These are phyloP conservation scores for Drosophila prolongata DNA, from an alignment of 2,888 invertebrate species.

Conservation along the genomic window DNA sequence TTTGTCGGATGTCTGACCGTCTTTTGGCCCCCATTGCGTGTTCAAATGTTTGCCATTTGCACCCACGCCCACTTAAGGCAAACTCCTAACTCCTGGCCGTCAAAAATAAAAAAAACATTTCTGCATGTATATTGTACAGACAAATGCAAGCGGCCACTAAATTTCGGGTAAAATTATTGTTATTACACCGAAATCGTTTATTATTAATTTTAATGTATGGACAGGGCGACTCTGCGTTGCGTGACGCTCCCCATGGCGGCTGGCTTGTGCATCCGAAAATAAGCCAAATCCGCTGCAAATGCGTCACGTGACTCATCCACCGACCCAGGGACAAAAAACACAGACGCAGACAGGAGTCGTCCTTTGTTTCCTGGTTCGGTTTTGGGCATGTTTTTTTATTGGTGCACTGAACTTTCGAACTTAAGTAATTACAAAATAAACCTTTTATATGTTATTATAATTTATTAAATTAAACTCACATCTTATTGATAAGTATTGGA, in stretches of 20 bases:
- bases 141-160: slow-evolving; percentile 60
- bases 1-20: slow-evolving; percentile 48
- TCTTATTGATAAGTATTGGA: too few species aligned
- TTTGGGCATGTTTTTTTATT: slow-evolving; percentile 18
- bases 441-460: too few species aligned
- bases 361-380: slow-evolving; percentile 37
- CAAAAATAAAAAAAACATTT: slow-evolving; percentile 7
- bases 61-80: slow-evolving; percentile 66
- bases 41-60: slow-evolving; percentile 75
- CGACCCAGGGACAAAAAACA: slow-evolving; percentile 1
- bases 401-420: slow-evolving; percentile 14
- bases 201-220: slow-evolving; percentile 83
- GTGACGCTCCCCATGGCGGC: slow-evolving; percentile 53
- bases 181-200: slow-evolving; percentile 82
- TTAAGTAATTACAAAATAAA: neutral
- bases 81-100: slow-evolving; percentile 52
- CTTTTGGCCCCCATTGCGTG: slow-evolving; percentile 64
- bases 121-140: slow-evolving; percentile 10
- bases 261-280: slow-evolving; percentile 62
- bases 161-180: slow-evolving; percentile 80
- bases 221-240: slow-evolving; percentile 57
- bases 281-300: slow-evolving; percentile 57
- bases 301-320: slow-evolving; percentile 76
- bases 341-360: slow-evolving; percentile 34
- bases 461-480: too few species aligned